phyloP scores from a whole-genome alignment of 2,888 invertebrate species.

The Brenthis daphne region DNA sequence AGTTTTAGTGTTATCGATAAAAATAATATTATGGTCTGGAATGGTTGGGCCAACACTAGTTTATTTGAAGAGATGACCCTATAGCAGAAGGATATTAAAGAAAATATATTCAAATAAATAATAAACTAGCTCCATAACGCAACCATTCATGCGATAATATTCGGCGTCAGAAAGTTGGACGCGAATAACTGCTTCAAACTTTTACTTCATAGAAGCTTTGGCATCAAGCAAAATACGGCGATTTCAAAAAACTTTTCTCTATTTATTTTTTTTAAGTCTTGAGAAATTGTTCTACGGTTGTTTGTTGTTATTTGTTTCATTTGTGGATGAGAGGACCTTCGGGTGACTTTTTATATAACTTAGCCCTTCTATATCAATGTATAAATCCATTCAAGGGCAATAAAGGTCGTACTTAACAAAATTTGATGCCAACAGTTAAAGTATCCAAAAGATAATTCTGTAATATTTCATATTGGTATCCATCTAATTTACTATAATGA shows the following conservation, averaged over 20 bases:
- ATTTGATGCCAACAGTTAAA: too few species aligned
- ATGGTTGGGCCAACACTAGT: too few species aligned
- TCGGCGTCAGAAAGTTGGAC: constrained; percentile 33
- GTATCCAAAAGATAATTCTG: background rate
- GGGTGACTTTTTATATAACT: background rate
- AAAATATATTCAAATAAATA: constrained; percentile 24
- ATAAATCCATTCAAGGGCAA: background rate
- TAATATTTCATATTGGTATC: too few species aligned
- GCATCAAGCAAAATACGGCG: constrained; percentile 36
- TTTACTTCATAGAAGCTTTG: constrained; percentile 23
- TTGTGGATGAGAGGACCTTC: background rate
- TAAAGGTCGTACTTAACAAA: background rate
- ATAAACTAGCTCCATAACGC: constrained; percentile 31
- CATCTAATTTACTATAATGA: too few species aligned
- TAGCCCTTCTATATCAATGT: background rate
- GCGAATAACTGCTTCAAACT: constrained; percentile 23
- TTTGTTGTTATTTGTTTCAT: constrained; percentile 5
- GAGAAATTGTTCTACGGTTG: constrained; percentile 6
- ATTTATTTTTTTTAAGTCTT: constrained; percentile 18
- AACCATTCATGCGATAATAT: constrained; percentile 39
- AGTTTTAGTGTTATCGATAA: too few species aligned
- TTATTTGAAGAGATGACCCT: background rate
- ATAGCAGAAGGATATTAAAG: constrained; percentile 3
- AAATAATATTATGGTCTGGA: too few species aligned
- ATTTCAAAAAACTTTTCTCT: constrained; percentile 31